Evolutionary conservation across 2,113 vertebrate genomes (phyloP), one percentile per base, ranked within the genome.

Genomic region (Bubo bubo): DNA sequence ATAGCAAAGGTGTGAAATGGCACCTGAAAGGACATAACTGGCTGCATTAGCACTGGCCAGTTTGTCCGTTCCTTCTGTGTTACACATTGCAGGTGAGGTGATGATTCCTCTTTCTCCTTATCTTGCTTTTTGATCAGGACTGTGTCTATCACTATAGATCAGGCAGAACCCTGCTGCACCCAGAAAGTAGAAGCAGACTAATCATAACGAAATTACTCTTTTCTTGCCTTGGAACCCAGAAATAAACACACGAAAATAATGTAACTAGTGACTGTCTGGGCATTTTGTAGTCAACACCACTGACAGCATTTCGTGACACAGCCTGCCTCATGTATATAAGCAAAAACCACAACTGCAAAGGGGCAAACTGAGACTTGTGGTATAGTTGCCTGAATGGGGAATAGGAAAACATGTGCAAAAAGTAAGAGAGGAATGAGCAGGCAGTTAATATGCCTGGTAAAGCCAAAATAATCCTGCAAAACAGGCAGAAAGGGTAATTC

Each of bases 291-390:
- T 64, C 75, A 39, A 39, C 7, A 39, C 28, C 0, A 0, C 12
- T 59, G 30, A 37, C 35, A 37, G 35, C 8, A 16, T 27, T 62
- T 43, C 1, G 3, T 55, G 35, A 37, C 8, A 9, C 0, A 3
- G 4, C 10, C 76, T 76, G 14, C 23, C 37, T 55, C 66, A 17
- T 4, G 6, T n/a, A 4, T 32, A 12, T 10, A 18, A 49, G 8
- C 10, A 88, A 60, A 9, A 37, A 8, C 5, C 35, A 50, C 32
- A 45, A 10, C 5, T 39, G 12, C 47, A 75, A 76, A 72, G 20
- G 24, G 45, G 6, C 30, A 86, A n/a, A 71, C 2, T 26, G 45
- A 66, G 39, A 50, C 20, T n/a, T 50, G 15, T 15, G 35, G 2
- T 39, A 20, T 8, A 64, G 49, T 53, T 64, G 49, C 8, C 20